Base-by-base conservation (phyloP, 64 coral and sea anemone genomes). In the Dendronephthya gigantea region DNA sequence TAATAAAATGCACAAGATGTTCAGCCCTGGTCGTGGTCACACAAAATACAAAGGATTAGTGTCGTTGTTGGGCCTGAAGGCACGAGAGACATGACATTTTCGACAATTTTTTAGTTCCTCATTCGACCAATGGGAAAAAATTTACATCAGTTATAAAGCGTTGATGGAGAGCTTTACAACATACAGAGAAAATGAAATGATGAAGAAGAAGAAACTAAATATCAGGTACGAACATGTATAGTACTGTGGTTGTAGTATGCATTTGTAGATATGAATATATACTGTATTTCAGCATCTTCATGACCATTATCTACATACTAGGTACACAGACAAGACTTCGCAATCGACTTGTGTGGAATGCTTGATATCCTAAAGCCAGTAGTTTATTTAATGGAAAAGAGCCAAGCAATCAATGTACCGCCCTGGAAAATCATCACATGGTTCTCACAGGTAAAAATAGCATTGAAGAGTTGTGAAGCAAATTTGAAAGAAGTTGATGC, bases 71-170 rank as follows among this genome's bases (percentile, higher is more conserved):
- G 35, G 35, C 1, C 17, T 76, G 31, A 76, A 76, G 31, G 28
- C 69, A 35, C 69, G 3, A 38, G 69, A 76, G 69, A 76, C 69
- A 14, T 76, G 29, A 76, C 69, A 38, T 76, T 76, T 27, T 32
- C 69, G 2, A 76, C 69, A 76, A 76, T 76, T 76, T 27, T 76
- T 76, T 30, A 76, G 69, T 16, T 76, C 69, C 35, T 76, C 69
- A 16, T 76, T 22, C 34, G 69, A 76, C 2, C 69, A 76, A 76
- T 76, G 69, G 69, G 29, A 76, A 7, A 76, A 76, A 16, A 76
- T 76, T 35, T 76, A 76, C 16, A 16, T 28, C 1, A 76, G 69
- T 76, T 76, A 76, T 30, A 76, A 76, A 76, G 69, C 69, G 28
- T 34, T 76, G 69, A 76, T 76, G 35, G 69, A 76, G 34, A 38